Conservation (phyloP, 1,140 invertebrate genomes). For the Capitella teleta region DNA sequence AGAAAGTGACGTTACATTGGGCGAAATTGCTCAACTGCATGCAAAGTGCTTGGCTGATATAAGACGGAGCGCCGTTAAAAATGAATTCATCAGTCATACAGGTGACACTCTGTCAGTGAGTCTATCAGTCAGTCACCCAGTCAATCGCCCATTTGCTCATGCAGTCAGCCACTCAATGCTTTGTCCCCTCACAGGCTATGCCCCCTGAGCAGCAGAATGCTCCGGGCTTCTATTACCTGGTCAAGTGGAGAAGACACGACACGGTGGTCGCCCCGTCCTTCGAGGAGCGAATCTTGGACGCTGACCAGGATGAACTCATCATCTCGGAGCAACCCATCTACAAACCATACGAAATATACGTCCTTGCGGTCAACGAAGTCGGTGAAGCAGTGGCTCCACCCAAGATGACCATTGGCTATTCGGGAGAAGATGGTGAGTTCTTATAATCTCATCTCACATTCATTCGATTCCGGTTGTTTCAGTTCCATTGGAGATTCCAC, state of each 20-base stretch:
- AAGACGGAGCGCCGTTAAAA: no score
- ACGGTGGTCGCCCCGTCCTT: background rate
- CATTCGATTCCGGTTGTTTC: background rate
- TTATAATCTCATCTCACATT: background rate
- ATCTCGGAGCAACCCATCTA: constrained; percentile 44
- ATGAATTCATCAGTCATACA: no score
- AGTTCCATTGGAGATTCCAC: constrained; percentile 10
- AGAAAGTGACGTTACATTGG: no score
- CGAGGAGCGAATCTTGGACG: constrained; percentile 4
- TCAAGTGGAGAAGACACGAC: constrained; percentile 12
- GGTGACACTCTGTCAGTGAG: no score
- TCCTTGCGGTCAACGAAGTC: constrained; percentile 77
- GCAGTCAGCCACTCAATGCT: no score
- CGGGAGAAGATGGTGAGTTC: constrained; percentile 61
- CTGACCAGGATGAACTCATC: background rate
- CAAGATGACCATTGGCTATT: constrained; percentile 73
- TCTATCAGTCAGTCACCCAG: background rate
- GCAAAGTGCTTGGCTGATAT: no score
- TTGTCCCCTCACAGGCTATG: constrained; percentile 2
- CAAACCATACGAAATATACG: constrained; percentile 79
- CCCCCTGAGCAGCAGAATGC: constrained; percentile 13
- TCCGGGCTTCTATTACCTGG: constrained; percentile 13
- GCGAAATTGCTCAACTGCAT: no score
- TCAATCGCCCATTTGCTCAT: no score
- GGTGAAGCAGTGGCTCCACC: constrained; percentile 71